Percentiles rank a stretch among this genome's conserved stretches.
phyloP scores from a whole-genome alignment of 2,797 vertebrate species.

The Propithecus perrieri region DNA sequence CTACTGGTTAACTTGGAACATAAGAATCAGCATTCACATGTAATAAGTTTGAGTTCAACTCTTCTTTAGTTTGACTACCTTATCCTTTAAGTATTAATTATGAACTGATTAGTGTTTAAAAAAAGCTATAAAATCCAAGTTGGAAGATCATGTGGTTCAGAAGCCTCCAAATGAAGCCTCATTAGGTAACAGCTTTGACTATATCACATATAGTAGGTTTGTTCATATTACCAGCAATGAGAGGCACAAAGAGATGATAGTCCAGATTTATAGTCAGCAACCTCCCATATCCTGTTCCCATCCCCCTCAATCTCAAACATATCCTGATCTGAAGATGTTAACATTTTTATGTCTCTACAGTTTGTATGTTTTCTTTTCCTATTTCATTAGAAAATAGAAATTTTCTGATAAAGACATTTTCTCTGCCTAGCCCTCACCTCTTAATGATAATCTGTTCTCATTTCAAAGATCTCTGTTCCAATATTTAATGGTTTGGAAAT shows the following conservation, averaged over 20 bases:
- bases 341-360: background rate
- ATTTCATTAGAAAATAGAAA: background rate
- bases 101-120: background rate
- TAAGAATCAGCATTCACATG: background rate
- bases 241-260: background rate
- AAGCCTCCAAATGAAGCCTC: background rate
- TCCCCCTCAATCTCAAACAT: background rate
- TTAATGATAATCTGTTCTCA: background rate
- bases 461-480: background rate
- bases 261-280: background rate
- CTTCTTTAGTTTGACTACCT: constrained; percentile 15
- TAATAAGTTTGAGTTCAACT: constrained; percentile 19
- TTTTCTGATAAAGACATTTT: background rate
- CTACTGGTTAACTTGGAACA: background rate
- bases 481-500: constrained; percentile 28
- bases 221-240: background rate
- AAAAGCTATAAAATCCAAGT: background rate
- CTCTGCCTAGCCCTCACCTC: background rate
- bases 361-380: background rate
- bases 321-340: background rate
- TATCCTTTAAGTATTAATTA: background rate
- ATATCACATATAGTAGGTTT: background rate
- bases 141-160: background rate
- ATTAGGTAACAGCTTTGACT: background rate
- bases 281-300: background rate